Conservation (phyloP, 2,888 invertebrate genomes). For the Cotesia congregata region DNA sequence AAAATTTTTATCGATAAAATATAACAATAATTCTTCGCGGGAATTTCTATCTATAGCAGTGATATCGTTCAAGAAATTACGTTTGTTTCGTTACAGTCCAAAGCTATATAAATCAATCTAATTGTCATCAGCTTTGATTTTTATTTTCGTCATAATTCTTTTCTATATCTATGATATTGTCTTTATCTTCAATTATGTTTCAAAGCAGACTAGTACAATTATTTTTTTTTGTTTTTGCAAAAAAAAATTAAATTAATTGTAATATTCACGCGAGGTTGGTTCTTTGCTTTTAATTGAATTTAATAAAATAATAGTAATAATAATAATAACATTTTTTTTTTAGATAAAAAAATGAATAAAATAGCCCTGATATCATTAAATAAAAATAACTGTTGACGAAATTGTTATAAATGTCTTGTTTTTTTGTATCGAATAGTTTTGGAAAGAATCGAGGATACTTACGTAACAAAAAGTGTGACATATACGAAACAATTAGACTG, state of each 20-base stretch:
- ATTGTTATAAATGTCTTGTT: not conserved
- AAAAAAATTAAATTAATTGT: too few species aligned
- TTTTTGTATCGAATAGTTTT: not conserved
- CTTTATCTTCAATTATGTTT: not conserved
- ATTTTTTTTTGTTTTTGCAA: too few species aligned
- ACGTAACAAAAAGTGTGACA: slow-evolving; percentile 30
- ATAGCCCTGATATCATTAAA: not conserved
- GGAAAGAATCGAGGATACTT: slow-evolving; percentile 5
- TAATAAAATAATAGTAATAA: too few species aligned
- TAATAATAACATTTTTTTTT: not conserved
- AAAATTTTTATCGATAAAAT: slow-evolving; percentile 1
- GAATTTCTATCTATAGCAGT: not conserved
- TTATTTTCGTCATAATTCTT: not conserved
- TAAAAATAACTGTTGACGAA: not conserved
- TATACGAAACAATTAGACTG: slow-evolving; percentile 44
- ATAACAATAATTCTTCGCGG: not conserved
- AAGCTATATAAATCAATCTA: not conserved
- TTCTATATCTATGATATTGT: not conserved
- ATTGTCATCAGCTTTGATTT: not conserved
- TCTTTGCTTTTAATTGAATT: too few species aligned
- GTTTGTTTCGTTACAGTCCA: not conserved
- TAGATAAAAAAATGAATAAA: not conserved
- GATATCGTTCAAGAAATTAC: not conserved
- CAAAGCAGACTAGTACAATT: not conserved
- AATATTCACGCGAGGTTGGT: too few species aligned